These are phyloP conservation scores for Yponomeuta plumbellus DNA, from an alignment of 2,888 invertebrate species.

Conservation along the genomic window DNA sequence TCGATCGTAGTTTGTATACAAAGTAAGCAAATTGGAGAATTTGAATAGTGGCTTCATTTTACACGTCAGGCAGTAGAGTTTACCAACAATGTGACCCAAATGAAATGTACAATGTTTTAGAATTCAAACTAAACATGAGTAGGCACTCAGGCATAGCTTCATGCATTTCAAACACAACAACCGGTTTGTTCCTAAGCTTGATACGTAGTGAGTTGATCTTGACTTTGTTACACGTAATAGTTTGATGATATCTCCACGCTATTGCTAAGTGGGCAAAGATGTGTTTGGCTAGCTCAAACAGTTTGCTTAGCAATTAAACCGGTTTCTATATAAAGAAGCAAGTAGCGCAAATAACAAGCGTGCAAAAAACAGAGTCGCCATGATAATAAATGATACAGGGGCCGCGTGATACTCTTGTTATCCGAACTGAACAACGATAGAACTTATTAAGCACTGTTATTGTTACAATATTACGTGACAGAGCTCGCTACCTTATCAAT, in stretches of 20 bases:
- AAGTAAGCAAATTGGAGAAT: too few species aligned
- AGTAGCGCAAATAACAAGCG: background rate
- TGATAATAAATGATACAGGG: background rate
- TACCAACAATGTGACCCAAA: too few species aligned
- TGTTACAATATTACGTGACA: background rate
- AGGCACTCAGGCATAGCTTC: too few species aligned
- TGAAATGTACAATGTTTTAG: too few species aligned
- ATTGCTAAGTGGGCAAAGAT: background rate
- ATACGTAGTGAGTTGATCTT: too few species aligned
- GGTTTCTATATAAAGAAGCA: conserved; percentile 7
- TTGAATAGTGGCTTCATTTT: too few species aligned
- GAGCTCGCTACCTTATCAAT: conserved; percentile 1
- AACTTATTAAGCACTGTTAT: background rate
- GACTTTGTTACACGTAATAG: background rate
- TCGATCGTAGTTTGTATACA: too few species aligned
- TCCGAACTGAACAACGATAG: background rate
- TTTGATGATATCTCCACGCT: background rate
- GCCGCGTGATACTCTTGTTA: background rate
- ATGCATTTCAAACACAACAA: background rate
- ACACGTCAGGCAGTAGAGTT: too few species aligned
- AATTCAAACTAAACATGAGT: too few species aligned
- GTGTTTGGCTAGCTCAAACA: background rate
- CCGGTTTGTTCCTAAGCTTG: conserved; percentile 2
- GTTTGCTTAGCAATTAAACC: conserved; percentile 3
- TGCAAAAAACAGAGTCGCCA: background rate